Base-by-base conservation (phyloP, 2,797 vertebrate species). In the Nothura maculosa region DNA sequence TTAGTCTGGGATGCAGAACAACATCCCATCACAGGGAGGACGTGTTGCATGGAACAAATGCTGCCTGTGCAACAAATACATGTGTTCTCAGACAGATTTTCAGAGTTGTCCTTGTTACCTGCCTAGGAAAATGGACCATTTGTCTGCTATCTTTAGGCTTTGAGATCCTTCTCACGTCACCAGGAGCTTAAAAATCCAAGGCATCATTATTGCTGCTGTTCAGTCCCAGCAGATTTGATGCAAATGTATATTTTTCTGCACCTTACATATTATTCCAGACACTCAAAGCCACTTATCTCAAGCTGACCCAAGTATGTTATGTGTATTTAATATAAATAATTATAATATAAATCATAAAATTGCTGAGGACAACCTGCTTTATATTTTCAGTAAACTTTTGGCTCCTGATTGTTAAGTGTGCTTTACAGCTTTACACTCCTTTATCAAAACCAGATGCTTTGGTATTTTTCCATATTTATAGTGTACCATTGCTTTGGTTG, bases 361-460 rank as follows among this genome's bases (percentile, higher is more conserved):
- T 92, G 75, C 72, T 40, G 42, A 93, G 75, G 78, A 90, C 88
- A 93, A 94, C 66, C 75, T 90, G 78, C 81, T 93, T 94, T 90
- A 77, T 85, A 93, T 94, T 95, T 95, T 95, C 88, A 92, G 32
- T 87, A 88, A 90, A 86, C 68, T 85, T 90, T 85, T 85, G 54
- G 75, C 90, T 85, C 72, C n/a, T 68, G 81, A 90, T 90, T 93
- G 93, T 90, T 50, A 84, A 93, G 55, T 78, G 50, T 82, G 38
- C 69, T 94, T 92, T 80, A 80, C 72, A 85, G 45, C 88, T 95
- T 92, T 93, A 94, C 81, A 89, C 40, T 40, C 75, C 93, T 93
- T 89, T 88, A 91, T 93, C 86, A 92, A 94, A 94, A 89, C 48
- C 85, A 96, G 86, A 91, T 93, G 30, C 94, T 88, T 94, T 86